Evolutionary conservation across 2,113 vertebrate genomes (phyloP).

Genomic region (Dipodomys ordii): DNA sequence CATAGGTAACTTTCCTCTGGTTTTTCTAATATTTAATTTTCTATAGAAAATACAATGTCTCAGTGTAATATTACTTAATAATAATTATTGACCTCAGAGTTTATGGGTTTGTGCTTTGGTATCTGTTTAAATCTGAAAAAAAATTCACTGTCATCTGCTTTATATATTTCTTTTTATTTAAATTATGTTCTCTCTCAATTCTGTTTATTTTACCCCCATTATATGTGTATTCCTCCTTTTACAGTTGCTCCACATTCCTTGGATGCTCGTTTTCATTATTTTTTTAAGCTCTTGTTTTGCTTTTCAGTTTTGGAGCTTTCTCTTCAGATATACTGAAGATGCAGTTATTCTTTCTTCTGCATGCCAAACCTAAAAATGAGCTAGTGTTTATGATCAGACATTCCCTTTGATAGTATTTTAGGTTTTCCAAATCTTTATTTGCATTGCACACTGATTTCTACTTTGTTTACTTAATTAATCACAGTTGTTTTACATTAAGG

Average conservation of each 20-base stretch:
- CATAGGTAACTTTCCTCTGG: no score
- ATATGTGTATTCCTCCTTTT: neutral
- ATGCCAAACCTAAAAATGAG: neutral
- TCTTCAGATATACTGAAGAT: no score
- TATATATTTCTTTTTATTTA: no score
- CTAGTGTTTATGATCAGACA: neutral
- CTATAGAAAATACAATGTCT: no score
- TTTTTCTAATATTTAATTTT: no score
- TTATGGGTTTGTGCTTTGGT: no score
- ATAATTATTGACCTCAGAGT: no score
- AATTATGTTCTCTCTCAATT: no score
- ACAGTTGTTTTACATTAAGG: neutral
- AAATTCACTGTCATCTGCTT: no score
- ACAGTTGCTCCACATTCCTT: neutral
- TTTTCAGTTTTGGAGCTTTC: neutral
- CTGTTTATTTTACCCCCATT: neutral
- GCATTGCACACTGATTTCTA: neutral
- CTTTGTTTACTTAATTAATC: neutral
- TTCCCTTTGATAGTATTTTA: neutral
- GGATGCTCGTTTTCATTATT: neutral
- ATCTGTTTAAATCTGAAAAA: no score
- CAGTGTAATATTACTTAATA: no score
- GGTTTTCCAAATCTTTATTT: fast-evolving
- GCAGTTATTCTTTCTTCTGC: no score
- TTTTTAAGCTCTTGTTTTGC: neutral